Evolutionary conservation across 2,797 vertebrate species (phyloP).

Genomic region (Caiman crocodilus): DNA sequence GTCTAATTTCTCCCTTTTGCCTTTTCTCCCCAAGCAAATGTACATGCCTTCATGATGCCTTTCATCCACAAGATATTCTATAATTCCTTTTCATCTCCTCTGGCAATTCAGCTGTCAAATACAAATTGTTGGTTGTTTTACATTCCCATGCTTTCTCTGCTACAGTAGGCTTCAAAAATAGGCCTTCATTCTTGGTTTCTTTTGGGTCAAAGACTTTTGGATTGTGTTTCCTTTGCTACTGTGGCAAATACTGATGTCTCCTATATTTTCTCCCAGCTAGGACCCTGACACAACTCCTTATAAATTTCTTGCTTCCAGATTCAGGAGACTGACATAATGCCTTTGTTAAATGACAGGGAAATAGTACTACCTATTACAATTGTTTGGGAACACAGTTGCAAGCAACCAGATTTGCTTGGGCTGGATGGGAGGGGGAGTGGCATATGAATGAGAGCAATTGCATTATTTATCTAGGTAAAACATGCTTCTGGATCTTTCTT

Average conservation of each 20-base stretch:
- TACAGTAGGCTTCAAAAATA: not conserved
- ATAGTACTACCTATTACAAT: not conserved
- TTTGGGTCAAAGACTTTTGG: slow-evolving; percentile 7
- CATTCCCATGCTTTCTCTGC: not conserved
- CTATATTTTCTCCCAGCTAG: not conserved
- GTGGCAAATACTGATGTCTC: not conserved
- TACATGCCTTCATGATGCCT: not conserved
- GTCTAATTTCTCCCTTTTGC: not conserved
- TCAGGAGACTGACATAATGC: not conserved
- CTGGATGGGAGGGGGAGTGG: not conserved
- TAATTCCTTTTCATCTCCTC: not conserved
- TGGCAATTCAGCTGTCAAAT: not conserved
- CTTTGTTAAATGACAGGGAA: slow-evolving; percentile 39
- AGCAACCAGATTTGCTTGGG: slow-evolving; percentile 17
- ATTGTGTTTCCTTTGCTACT: slow-evolving; percentile 29
- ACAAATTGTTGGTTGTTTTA: not conserved
- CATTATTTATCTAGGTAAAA: not conserved
- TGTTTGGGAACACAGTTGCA: slow-evolving; percentile 1
- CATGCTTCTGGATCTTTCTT: not conserved
- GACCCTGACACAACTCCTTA: slow-evolving; percentile 20
- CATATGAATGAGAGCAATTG: fast-evolving
- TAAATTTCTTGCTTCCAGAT: slow-evolving; percentile 30
- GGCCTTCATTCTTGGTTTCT: slow-evolving; percentile 5
- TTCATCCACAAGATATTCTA: slow-evolving; percentile 1
- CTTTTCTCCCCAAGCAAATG: not conserved